phyloP scores from a whole-genome alignment of 1,140 invertebrate species.

The Heliconius hermathena region DNA sequence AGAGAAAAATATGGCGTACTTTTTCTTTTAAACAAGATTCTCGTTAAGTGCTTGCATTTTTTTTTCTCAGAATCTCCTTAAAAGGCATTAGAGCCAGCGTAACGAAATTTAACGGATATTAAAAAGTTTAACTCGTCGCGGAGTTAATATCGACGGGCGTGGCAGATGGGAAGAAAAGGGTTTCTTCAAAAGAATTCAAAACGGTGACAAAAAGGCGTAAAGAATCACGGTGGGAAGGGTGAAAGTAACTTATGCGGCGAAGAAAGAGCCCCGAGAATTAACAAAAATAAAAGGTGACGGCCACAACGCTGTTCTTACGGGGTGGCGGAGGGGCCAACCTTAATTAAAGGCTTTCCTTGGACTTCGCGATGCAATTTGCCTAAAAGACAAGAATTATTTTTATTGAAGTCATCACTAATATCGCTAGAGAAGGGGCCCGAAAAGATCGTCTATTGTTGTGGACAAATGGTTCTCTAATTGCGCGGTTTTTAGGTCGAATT shows the following conservation, averaged over 20 bases:
- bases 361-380: conserved; percentile 80
- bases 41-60: conserved; percentile 50
- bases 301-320: conserved; percentile 73
- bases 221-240: conserved; percentile 74
- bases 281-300: conserved; percentile 82
- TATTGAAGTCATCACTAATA: conserved; percentile 82
- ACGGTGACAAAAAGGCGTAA: conserved; percentile 81
- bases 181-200: conserved; percentile 79
- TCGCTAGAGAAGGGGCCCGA: conserved; percentile 63
- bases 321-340: conserved; percentile 64
- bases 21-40: conserved; percentile 43
- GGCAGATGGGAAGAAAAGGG: conserved; percentile 79
- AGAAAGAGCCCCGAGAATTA: conserved; percentile 77
- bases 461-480: conserved; percentile 77
- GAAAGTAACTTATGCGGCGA: conserved; percentile 80
- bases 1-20: neutral
- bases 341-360: conserved; percentile 81
- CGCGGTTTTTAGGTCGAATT: conserved; percentile 67
- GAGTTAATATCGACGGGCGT: conserved; percentile 83
- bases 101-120: conserved; percentile 82
- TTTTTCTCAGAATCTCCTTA: conserved; percentile 53
- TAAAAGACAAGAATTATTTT: conserved; percentile 82
- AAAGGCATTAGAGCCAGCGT: conserved; percentile 69
- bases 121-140: conserved; percentile 79
- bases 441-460: conserved; percentile 69